A percentile compares a stretch with the other conserved stretches of the same genome.
Evolutionary conservation across 2,888 invertebrate genomes (phyloP).

Genomic region (Pammene fasciana): DNA sequence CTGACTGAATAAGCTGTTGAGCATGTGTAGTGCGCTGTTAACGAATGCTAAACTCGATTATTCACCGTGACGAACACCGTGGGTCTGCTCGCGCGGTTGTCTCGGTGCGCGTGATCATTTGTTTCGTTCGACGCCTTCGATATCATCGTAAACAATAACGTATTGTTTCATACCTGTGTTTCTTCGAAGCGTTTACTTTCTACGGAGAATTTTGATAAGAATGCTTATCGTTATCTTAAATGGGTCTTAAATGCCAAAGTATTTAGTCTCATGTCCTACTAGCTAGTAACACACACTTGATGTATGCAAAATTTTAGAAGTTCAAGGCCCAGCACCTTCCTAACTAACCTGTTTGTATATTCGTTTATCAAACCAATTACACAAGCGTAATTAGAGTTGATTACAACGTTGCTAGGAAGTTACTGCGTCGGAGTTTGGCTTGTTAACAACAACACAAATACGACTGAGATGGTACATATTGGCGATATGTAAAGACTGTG

Average conservation of each 20-base stretch:
- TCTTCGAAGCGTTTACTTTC: conserved; percentile 62
- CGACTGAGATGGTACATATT: background rate
- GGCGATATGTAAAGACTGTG: background rate
- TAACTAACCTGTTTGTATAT: conserved; percentile 22
- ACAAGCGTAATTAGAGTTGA: conserved; percentile 20
- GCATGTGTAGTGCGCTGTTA: background rate
- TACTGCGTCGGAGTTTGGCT: conserved; percentile 7
- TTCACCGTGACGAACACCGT: conserved; percentile 51
- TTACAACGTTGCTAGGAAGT: conserved; percentile 16
- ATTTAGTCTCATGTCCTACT: background rate
- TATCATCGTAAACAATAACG: conserved; percentile 62
- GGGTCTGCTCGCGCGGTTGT: conserved; percentile 47
- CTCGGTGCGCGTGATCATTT: conserved; percentile 23
- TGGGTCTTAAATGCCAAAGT: background rate
- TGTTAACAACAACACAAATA: conserved; percentile 2
- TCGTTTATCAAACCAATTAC: conserved; percentile 22
- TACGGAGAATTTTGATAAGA: conserved; percentile 64
- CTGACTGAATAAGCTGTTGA: conserved; percentile 1
- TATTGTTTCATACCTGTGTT: conserved; percentile 60
- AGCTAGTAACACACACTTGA: background rate
- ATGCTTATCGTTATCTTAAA: conserved; percentile 56
- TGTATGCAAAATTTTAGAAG: conserved; percentile 6
- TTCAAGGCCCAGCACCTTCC: conserved; percentile 19
- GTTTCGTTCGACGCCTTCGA: conserved; percentile 48
- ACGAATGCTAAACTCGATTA: conserved; percentile 49